These are phyloP conservation scores for Potamarius usumacintae DNA, from an alignment of 2,113 vertebrate species.

Conservation along the genomic window DNA sequence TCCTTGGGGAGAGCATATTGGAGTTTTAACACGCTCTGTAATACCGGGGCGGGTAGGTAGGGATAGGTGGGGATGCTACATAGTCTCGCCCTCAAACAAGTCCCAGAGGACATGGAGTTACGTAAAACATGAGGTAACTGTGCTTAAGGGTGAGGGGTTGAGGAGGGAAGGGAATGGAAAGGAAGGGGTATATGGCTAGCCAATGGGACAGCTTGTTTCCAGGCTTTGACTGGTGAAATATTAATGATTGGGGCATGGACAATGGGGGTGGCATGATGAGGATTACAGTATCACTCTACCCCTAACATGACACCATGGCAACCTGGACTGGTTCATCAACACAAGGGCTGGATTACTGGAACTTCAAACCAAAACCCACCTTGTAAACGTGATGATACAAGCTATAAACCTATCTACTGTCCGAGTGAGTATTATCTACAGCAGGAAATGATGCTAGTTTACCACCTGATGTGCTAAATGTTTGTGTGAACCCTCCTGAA, in stretches of 20 bases:
- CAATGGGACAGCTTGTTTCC: slow-evolving; percentile 51
- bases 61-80: background rate
- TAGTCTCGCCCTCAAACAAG: slow-evolving; percentile 4
- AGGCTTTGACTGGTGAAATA: slow-evolving; percentile 64
- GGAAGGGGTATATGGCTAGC: slow-evolving; percentile 5
- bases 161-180: background rate
- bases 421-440: background rate
- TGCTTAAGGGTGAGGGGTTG: background rate
- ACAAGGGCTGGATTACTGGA: slow-evolving; percentile 25
- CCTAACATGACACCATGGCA: slow-evolving; percentile 49
- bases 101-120: slow-evolving; percentile 27
- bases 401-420: background rate
- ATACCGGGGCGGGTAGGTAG: background rate
- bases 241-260: slow-evolving; percentile 57
- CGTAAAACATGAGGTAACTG: slow-evolving; percentile 51
- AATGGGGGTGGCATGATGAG: slow-evolving; percentile 20
- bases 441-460: background rate
- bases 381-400: background rate
- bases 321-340: slow-evolving; percentile 45
- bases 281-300: slow-evolving; percentile 58
- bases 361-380: background rate
- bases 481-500: background rate
- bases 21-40: background rate
- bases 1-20: slow-evolving; percentile 8
- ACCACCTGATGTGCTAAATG: background rate